Base-by-base conservation (phyloP, 2,113 vertebrate genomes). In the Corvus hawaiiensis region DNA sequence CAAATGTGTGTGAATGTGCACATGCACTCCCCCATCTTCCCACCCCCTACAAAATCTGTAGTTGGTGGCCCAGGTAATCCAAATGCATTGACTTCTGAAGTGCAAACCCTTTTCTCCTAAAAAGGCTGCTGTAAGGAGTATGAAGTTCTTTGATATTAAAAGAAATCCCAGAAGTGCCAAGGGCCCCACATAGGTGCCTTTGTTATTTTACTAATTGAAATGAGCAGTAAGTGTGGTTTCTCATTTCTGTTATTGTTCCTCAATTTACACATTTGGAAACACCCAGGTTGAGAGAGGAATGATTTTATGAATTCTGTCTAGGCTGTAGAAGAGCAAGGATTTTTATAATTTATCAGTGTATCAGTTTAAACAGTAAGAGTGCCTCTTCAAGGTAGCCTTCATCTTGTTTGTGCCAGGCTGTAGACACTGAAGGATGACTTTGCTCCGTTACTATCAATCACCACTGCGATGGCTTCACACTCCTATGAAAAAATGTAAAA, bases 391-490 rank as follows among this genome's bases (percentile, higher is more conserved):
- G 71, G 51, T 75, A 92, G 91, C 78, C 91, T 91, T 91, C 51
- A 23, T 95, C 83, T 80, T 86, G 37, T 84, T 93, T 83, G 62
- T 87, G 76, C 76, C 62, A 54, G 73, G 75, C 64, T 95, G 69
- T 64, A 94, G 95, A 89, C 71, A 48, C 4, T 24, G 85, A 94
- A 93, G 94, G 95, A 96, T 91, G 51, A 71, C 87, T 97, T 97
- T 89, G 86, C 75, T 81, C 73, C 71, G 3, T 96, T 72, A 13
- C 91, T 75, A 96, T 97, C 76, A 90, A 84, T 97, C 96, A 92
- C 88, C 69, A 83, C 92, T 89, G 93, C 62, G 35, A 62, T 35
- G 24, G 35, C 62, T 96, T 97, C 96, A 93, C 94, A 86, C 90
- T 90, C 59, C 77, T 90, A 85, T 96, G 94, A 69, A 94, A 93